phyloP scores from a whole-genome alignment of 2,797 vertebrate genomes.

The Sebastes miniatus region DNA sequence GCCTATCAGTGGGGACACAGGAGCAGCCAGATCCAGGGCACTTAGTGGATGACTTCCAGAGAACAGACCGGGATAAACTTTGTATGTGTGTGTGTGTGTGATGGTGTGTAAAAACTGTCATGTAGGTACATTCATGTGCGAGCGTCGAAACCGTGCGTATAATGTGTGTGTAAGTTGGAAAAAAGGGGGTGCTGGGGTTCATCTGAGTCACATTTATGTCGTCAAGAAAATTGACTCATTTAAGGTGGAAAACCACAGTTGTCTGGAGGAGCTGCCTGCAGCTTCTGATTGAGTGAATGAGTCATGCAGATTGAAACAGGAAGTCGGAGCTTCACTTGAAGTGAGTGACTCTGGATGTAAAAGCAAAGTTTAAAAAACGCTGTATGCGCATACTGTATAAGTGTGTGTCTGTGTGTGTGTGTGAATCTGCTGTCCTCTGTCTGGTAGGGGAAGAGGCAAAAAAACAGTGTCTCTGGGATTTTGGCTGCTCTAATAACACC shows the following conservation, averaged over 20 bases:
- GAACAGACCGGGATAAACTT: slow-evolving; percentile 58
- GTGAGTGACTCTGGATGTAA: slow-evolving; percentile 44
- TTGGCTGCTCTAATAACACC: slow-evolving; percentile 78
- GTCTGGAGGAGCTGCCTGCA: slow-evolving; percentile 61
- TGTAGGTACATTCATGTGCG: background rate
- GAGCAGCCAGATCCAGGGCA: slow-evolving; percentile 64
- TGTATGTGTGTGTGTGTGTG: slow-evolving; percentile 16
- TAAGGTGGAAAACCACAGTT: slow-evolving; percentile 63
- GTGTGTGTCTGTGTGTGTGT: background rate
- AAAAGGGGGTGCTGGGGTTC: background rate
- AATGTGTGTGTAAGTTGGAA: slow-evolving; percentile 5
- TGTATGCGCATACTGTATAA: slow-evolving; percentile 3
- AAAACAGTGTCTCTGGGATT: slow-evolving; percentile 53
- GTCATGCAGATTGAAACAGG: slow-evolving; percentile 73
- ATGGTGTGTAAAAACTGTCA: background rate
- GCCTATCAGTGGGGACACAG: slow-evolving; percentile 69
- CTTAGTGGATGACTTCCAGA: slow-evolving; percentile 76
- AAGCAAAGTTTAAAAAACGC: slow-evolving; percentile 63
- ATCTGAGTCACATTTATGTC: slow-evolving; percentile 54
- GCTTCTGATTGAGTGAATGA: slow-evolving; percentile 71
- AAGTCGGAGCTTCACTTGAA: slow-evolving; percentile 51
- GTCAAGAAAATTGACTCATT: slow-evolving; percentile 66
- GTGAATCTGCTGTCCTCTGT: slow-evolving; percentile 41
- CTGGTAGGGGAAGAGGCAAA: slow-evolving; percentile 34
- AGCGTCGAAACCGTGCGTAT: background rate